Base-by-base conservation (phyloP, 1,140 invertebrate genomes). In the Alviniconcha marisindica region DNA sequence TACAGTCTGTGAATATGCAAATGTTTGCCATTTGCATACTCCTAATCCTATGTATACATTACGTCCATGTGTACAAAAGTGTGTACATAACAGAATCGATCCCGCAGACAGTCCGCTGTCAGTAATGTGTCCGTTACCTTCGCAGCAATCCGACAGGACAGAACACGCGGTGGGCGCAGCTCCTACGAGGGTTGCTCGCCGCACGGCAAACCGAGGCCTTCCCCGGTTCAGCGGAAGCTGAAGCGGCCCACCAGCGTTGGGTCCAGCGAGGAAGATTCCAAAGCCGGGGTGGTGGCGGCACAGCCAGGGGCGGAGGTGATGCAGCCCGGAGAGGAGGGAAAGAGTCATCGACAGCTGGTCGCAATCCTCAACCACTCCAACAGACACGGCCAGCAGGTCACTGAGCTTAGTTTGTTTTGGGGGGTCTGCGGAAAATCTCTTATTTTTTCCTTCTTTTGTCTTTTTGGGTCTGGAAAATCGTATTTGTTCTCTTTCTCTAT, bases 91-190 rank as follows among this genome's bases (percentile, higher is more conserved):
- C n/a, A n/a, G n/a, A n/a, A n/a, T n/a, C n/a, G n/a, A n/a, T n/a
- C n/a, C n/a, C n/a, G n/a, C n/a, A n/a, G n/a, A n/a, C n/a, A n/a
- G n/a, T n/a, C n/a, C n/a, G n/a, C n/a, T n/a, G n/a, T n/a, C n/a
- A n/a, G n/a, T n/a, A n/a, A n/a, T n/a, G n/a, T n/a, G n/a, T n/a
- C n/a, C n/a, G n/a, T n/a, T n/a, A n/a, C n/a, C n/a, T n/a, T n/a
- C n/a, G 3, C 42, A 97, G 98, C 98, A 0, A 99, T 99, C 69
- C 94, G 98, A 85, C 97, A 98, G 91, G 98, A 99, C 93, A 94
- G 98, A 85, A 98, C 98, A 0, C 94, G 98, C 83, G 98, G 98
- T 79, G 98, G 98, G 36, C 95, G 98, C 82, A 98, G 97, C 86
- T 98, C 97, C 21, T 99, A 99, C 93, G 91, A 92, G 66, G 92